These are phyloP conservation scores for Mesocricetus auratus DNA, from an alignment of 2,113 vertebrate genomes.

Conservation along the genomic window DNA sequence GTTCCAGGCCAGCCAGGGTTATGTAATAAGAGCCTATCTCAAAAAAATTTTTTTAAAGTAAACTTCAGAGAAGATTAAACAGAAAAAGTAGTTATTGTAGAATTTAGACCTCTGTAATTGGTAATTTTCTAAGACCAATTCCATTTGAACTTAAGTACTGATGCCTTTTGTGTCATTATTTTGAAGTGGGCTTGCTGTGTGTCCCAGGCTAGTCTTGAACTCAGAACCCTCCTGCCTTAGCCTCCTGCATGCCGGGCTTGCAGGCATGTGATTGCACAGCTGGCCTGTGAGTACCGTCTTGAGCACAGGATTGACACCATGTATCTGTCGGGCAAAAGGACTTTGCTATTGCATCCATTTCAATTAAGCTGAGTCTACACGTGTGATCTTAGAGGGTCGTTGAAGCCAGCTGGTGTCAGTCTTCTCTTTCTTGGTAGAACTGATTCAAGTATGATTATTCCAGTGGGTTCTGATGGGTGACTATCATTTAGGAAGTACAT, in stretches of 20 bases:
- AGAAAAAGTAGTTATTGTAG: neutral
- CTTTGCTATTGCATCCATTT: neutral
- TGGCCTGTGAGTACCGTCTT: neutral
- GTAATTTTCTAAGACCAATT: slow-evolving; percentile 24
- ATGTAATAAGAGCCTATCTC: neutral
- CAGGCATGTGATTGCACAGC: neutral
- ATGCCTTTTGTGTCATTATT: neutral
- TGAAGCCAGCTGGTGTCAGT: neutral
- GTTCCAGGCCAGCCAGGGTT: neutral
- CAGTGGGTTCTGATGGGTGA: neutral
- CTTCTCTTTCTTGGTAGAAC: neutral
- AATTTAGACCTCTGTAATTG: slow-evolving; percentile 19
- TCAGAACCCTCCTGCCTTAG: neutral
- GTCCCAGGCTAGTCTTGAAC: neutral
- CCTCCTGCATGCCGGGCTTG: neutral
- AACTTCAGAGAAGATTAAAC: slow-evolving; percentile 10
- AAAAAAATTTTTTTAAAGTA: neutral
- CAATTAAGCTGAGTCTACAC: neutral
- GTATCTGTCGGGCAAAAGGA: neutral
- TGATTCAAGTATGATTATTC: neutral
- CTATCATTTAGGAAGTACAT: slow-evolving; percentile 24
- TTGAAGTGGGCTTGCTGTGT: neutral
- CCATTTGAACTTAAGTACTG: neutral
- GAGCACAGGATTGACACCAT: neutral
- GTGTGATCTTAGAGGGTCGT: neutral